Conservation (phyloP, 1,140 invertebrate species). For the Bombyx mandarina region DNA sequence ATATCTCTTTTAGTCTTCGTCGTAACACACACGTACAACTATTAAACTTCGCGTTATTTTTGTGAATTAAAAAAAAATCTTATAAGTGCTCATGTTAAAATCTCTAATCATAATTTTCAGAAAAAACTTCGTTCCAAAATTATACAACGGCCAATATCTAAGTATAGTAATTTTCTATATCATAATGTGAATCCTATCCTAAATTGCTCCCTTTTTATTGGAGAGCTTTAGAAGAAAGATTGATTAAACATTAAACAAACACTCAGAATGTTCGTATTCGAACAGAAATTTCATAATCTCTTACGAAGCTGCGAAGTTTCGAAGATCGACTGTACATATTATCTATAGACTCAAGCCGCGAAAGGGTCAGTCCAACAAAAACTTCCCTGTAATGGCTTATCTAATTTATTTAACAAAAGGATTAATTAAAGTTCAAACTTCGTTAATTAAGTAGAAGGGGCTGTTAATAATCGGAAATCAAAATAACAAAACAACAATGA, state of each 20-base stretch:
- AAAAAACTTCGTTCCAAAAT: neutral
- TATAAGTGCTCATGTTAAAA: too few relatives aligned
- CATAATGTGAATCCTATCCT: neutral
- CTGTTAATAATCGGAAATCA: slow-evolving; percentile 17
- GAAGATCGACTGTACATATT: slow-evolving; percentile 11
- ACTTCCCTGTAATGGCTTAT: slow-evolving; percentile 35
- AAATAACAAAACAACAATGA: slow-evolving; percentile 9
- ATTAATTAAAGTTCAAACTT: slow-evolving; percentile 40
- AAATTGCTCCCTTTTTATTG: neutral
- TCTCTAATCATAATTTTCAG: neutral
- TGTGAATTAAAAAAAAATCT: too few relatives aligned
- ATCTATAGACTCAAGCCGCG: slow-evolving; percentile 13
- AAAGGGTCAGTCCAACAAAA: slow-evolving; percentile 27
- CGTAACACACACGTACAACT: too few relatives aligned
- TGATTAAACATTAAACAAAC: slow-evolving; percentile 11
- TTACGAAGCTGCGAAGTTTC: slow-evolving; percentile 10
- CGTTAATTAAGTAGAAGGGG: slow-evolving; percentile 25
- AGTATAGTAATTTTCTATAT: neutral
- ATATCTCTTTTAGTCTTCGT: too few relatives aligned
- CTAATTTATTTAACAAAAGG: slow-evolving; percentile 38
- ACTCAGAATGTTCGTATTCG: slow-evolving; percentile 11
- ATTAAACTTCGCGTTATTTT: too few relatives aligned
- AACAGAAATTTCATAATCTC: slow-evolving; percentile 23
- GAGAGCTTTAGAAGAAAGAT: neutral
- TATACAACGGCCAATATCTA: neutral